Base-by-base conservation (phyloP, 2,888 invertebrate genomes). In the Pherbina coryleti region DNA sequence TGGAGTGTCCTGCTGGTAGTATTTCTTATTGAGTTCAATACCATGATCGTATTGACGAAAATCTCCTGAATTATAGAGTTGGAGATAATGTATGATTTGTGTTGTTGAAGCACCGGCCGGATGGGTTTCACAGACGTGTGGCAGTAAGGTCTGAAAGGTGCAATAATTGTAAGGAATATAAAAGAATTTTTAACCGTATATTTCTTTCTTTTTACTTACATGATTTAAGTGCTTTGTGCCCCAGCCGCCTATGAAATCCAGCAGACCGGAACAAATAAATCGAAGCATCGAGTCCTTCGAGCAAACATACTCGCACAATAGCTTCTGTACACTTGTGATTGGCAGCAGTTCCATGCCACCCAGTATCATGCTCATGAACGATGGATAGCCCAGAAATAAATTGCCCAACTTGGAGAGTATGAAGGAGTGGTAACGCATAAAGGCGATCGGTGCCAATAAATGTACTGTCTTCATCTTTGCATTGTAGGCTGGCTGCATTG, bases 71-170 rank as follows among this genome's bases (percentile, higher is more conserved):
- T 89, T 90, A 19, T 87, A 85, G 34, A 92, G 91, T 89, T 96
- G 96, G 0, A 91, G 92, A 84, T 92, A 96, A 88, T 96, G 96
- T 0, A 93, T 90, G 0, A 95, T 86, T 86, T 95, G 94, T 81
- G 92, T 92, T 0, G 92, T 91, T 0, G 95, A 92, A 0, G 93
- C 90, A 2, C 95, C 95, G 1, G 94, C 94, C 0, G 95, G 95
- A 25, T 92, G 90, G 78, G 94, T 93, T 5, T 91, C 92, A 9
- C 93, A 85, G 74, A 94, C 93, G 1, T 93, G 92, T 0, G 94
- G 93, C 55, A 95, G 84, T 84, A 94, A 90, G 1, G 93, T 93
- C 94, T 94, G 86, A 5, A 88, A 44, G 86, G 64, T 60, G 64
- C 3, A 62, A 62, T 5, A 1, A 60, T n/a, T 53, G n/a, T n/a